phyloP scores from a whole-genome alignment of 92 coral and sea anemone species.

The Parazoanthus swiftii region DNA sequence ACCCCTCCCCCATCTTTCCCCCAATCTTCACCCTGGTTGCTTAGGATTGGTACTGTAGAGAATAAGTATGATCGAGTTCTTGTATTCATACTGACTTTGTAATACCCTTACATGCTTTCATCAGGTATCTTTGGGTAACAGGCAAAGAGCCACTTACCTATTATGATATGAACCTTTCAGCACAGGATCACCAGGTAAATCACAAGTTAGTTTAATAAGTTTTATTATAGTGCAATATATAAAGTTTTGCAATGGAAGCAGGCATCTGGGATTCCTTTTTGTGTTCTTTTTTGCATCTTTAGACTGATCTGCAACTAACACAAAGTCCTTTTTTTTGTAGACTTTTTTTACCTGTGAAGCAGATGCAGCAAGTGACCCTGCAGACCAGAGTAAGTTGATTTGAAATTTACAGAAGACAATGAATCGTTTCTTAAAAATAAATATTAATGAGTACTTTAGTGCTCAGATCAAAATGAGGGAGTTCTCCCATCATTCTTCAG shows the following conservation, averaged over 20 bases:
- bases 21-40: no score
- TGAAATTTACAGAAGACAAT: neutral
- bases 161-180: constrained; percentile 96
- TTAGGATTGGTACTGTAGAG: no score
- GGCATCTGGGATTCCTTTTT: no score
- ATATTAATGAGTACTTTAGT: neutral
- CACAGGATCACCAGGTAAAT: constrained; percentile 98
- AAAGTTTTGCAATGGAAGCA: neutral
- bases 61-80: no score
- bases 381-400: constrained; percentile 79
- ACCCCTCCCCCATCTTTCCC: no score
- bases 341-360: constrained; percentile 94
- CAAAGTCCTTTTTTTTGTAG: constrained; percentile 41
- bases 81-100: no score
- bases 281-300: no score
- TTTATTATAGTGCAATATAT: neutral
- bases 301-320: no score
- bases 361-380: constrained; percentile 79
- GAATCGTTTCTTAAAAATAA: no score
- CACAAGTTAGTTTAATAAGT: neutral
- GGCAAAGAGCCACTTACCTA: constrained; percentile 91
- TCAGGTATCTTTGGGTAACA: constrained; percentile 90
- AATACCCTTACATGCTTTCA: no score
- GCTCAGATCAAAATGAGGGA: no score
- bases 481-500: no score